A percentile compares a stretch with the other conserved stretches of the same genome.
These are phyloP conservation scores for Phalanger gymnotis DNA, from an alignment of 2,797 vertebrate genomes.

Conservation along the genomic window DNA sequence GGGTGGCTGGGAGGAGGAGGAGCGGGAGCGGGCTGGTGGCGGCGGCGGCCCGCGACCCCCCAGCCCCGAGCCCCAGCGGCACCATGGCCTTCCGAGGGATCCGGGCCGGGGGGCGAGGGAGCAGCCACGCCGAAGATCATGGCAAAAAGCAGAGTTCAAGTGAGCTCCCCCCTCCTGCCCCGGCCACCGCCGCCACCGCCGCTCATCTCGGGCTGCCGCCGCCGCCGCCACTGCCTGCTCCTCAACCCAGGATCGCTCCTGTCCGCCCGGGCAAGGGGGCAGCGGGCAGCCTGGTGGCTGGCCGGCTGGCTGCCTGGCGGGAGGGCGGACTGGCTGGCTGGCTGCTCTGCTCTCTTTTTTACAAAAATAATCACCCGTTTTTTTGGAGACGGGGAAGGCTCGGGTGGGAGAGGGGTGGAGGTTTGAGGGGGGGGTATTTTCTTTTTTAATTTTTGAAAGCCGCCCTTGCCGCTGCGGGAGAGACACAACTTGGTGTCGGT, in stretches of 20 bases:
- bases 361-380: not conserved
- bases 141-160: conserved; percentile 97
- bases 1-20: conserved; percentile 70
- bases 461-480: conserved; percentile 49
- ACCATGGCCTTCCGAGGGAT: conserved; percentile 91
- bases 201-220: not conserved
- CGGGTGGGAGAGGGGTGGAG: conserved; percentile 69
- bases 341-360: not conserved
- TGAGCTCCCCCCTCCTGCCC: conserved; percentile 82
- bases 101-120: conserved; percentile 89
- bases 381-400: conserved; percentile 52
- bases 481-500: conserved; percentile 71
- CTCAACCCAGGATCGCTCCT: not conserved
- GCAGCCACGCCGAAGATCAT: conserved; percentile 94
- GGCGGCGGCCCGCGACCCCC: conserved; percentile 65
- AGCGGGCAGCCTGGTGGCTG: conserved; percentile 63
- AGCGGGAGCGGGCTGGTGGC: conserved; percentile 84
- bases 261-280: conserved; percentile 75
- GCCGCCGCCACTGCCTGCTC: not conserved
- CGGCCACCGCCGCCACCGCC: not conserved
- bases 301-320: conserved; percentile 58
- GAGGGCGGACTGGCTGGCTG: conserved; percentile 52
- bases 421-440: conserved; percentile 62
- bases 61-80: not conserved
- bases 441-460: conserved; percentile 67